Evolutionary conservation across 2,113 vertebrate species (phyloP).

Genomic region (Daboia siamensis): DNA sequence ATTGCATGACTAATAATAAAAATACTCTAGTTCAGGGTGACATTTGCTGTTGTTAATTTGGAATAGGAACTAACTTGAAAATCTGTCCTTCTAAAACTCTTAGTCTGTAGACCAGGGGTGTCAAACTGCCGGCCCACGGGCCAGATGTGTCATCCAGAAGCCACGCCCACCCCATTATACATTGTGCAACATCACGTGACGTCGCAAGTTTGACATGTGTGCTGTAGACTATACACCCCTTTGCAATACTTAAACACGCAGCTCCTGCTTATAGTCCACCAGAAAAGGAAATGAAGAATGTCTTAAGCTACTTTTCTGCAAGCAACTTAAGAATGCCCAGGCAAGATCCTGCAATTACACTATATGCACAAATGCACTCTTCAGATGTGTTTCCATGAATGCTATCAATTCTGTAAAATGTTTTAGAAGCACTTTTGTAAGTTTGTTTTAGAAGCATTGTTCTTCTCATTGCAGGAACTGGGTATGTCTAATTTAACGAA

Average conservation of each 20-base stretch:
- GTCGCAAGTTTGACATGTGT: too few species aligned
- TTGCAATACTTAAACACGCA: not conserved
- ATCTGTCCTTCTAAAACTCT: not conserved
- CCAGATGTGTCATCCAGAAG: too few species aligned
- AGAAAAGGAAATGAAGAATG: not conserved
- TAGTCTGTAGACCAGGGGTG: not conserved
- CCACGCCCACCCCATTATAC: too few species aligned
- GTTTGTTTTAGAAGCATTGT: not conserved
- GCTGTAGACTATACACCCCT: not conserved
- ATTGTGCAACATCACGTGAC: too few species aligned
- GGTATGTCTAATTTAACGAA: not conserved
- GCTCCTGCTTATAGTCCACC: not conserved
- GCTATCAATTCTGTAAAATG: not conserved
- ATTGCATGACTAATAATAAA: not conserved
- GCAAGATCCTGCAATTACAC: too few species aligned
- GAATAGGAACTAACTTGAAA: conserved; percentile 1
- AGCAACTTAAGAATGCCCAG: not conserved
- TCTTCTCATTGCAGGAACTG: not conserved
- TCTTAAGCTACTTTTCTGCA: not conserved
- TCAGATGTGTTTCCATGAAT: not conserved
- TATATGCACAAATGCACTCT: not conserved
- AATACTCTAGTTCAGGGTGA: not conserved
- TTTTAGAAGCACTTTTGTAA: not conserved
- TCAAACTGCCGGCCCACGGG: too few species aligned
- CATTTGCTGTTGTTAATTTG: conserved; percentile 4